Conservation (phyloP, 2,888 invertebrate species). For the Tillus elongatus region DNA sequence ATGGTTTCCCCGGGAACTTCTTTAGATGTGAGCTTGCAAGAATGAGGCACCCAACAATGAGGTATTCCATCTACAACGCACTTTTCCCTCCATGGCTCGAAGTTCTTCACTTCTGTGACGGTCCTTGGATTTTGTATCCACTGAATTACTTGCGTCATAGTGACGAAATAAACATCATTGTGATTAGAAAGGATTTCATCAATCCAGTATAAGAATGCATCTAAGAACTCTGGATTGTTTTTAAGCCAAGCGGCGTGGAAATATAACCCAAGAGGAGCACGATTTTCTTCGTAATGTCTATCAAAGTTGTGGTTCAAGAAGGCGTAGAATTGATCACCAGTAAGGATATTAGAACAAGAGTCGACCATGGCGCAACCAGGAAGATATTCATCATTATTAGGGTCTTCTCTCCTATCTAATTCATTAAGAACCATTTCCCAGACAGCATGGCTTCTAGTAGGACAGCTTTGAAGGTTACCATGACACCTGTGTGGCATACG, state of each 20-base stretch:
- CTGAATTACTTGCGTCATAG: conserved; percentile 93
- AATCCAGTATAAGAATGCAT: conserved; percentile 89
- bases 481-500: conserved; percentile 92
- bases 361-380: conserved; percentile 93
- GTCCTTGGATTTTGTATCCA: conserved; percentile 92
- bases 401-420: conserved; percentile 83
- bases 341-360: conserved; percentile 86
- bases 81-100: conserved; percentile 92
- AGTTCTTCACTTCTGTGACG: conserved; percentile 75
- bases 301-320: conserved; percentile 91
- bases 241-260: conserved; percentile 92
- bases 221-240: conserved; percentile 85
- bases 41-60: conserved; percentile 81
- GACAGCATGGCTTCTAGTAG: conserved; percentile 84
- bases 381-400: conserved; percentile 77
- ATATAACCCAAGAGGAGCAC: conserved; percentile 80
- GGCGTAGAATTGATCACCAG: conserved; percentile 88
- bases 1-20: conserved; percentile 91
- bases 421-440: conserved; percentile 98
- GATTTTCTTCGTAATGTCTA: conserved; percentile 82
- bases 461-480: conserved; percentile 84
- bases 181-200: conserved; percentile 78
- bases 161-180: conserved; percentile 88
- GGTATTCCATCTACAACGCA: conserved; percentile 77
- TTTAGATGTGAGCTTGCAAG: conserved; percentile 85